Evolutionary conservation across 2,888 invertebrate species (phyloP).

Genomic region (Leptopilina drosophilae): DNA sequence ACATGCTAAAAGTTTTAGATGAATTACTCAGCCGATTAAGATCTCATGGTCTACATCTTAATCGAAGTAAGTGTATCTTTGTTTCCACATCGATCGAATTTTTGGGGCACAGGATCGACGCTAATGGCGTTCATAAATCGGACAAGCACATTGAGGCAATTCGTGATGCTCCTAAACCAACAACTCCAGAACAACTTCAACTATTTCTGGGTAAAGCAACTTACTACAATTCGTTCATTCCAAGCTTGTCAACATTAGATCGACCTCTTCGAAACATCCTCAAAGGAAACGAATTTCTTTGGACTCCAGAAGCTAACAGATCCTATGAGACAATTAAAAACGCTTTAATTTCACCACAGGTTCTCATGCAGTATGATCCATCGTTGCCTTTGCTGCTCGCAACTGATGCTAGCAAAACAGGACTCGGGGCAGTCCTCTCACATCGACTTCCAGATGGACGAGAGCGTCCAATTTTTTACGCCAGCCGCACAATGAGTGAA

Average conservation of each 20-base stretch:
- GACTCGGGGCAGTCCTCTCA: too few relatives aligned
- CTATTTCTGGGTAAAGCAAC: constrained; percentile 44
- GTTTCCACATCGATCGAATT: not conserved
- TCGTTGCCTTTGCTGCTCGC: constrained; percentile 8
- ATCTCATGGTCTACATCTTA: constrained; percentile 42
- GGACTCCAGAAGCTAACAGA: constrained; percentile 17
- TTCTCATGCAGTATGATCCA: constrained; percentile 39
- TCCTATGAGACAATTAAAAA: constrained; percentile 13
- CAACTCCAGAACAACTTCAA: constrained; percentile 30
- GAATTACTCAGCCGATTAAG: too few relatives aligned
- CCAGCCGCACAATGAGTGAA: too few relatives aligned
- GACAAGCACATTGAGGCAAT: constrained; percentile 38
- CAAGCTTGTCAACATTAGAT: too few relatives aligned
- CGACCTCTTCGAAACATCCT: constrained; percentile 35
- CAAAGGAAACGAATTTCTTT: constrained; percentile 2
- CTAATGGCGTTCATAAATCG: constrained; percentile 22
- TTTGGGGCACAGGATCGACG: constrained; percentile 34
- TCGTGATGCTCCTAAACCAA: constrained; percentile 20
- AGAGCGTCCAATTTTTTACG: too few relatives aligned
- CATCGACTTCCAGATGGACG: too few relatives aligned
- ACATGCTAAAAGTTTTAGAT: too few relatives aligned
- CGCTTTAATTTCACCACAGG: constrained; percentile 10
- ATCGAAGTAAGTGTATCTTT: constrained; percentile 35
- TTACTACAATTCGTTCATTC: constrained; percentile 35
- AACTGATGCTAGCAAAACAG: constrained; percentile 28